phyloP scores from a whole-genome alignment of 2,888 invertebrate genomes.

The Pardosa pseudoannulata region DNA sequence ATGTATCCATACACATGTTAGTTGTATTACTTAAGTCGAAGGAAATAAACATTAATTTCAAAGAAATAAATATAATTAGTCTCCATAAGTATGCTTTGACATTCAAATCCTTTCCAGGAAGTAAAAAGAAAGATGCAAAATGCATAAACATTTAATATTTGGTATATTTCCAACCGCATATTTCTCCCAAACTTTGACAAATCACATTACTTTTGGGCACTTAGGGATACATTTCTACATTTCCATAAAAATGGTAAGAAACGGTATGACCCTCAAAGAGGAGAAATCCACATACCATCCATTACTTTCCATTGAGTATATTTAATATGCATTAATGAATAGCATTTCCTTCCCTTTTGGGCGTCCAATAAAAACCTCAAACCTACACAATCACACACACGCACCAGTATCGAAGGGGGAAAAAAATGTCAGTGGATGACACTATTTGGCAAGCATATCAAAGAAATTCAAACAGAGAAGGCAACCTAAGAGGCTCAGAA shows the following conservation, averaged over 20 bases:
- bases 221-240: background rate
- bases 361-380: background rate
- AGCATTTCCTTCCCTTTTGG: background rate
- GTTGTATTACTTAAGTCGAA: too few relatives aligned
- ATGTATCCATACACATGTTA: too few relatives aligned
- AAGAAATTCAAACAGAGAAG: background rate
- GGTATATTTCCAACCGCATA: too few relatives aligned
- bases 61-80: too few relatives aligned
- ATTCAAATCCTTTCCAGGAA: too few relatives aligned
- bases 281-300: background rate
- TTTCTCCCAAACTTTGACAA: background rate
- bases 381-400: background rate
- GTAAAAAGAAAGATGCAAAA: too few relatives aligned
- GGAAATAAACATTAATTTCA: too few relatives aligned
- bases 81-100: too few relatives aligned
- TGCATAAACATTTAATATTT: too few relatives aligned
- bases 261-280: background rate
- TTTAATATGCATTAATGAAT: constrained; percentile 13
- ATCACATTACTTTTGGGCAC: background rate
- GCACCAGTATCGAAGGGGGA: background rate
- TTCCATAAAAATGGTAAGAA: background rate
- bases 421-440: background rate
- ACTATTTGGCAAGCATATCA: constrained; percentile 14
- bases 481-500: constrained; percentile 29
- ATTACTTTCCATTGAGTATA: background rate